Evolutionary conservation across 2,888 invertebrate species (phyloP).

Genomic region (Macaria notata): DNA sequence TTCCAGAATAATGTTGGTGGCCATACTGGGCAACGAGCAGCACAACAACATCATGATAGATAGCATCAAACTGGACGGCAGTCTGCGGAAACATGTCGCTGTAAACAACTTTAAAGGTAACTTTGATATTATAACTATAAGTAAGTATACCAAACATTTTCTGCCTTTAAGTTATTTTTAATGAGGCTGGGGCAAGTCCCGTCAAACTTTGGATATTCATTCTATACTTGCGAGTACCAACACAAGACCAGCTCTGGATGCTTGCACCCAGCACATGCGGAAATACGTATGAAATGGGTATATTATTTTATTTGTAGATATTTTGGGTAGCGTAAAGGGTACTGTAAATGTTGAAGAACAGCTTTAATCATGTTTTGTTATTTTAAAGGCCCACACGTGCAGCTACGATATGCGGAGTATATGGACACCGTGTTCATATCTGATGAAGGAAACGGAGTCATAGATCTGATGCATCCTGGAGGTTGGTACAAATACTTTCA

Average conservation of each 20-base stretch:
- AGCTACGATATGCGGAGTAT: constrained; percentile 78
- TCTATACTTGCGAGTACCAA: no score
- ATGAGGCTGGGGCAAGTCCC: no score
- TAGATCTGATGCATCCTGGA: constrained; percentile 84
- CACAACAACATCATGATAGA: constrained; percentile 82
- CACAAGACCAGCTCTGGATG: no score
- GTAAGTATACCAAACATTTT: no score
- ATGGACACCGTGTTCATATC: constrained; percentile 85
- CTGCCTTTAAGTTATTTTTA: not conserved
- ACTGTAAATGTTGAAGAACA: no score
- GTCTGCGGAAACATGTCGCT: constrained; percentile 54
- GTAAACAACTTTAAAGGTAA: constrained; percentile 61
- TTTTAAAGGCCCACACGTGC: constrained; percentile 74
- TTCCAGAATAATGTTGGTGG: constrained; percentile 85
- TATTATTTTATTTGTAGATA: no score
- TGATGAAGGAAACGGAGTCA: constrained; percentile 84
- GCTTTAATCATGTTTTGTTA: not conserved
- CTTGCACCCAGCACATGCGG: no score
- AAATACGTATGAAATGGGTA: no score
- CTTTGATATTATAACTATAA: not conserved
- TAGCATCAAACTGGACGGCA: constrained; percentile 86
- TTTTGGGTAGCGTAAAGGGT: no score
- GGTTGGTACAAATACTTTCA: constrained; percentile 55
- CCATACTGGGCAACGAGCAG: constrained; percentile 66
- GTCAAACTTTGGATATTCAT: no score